Base-by-base conservation (phyloP, 2,113 vertebrate genomes). In the Macquaria australasica region DNA sequence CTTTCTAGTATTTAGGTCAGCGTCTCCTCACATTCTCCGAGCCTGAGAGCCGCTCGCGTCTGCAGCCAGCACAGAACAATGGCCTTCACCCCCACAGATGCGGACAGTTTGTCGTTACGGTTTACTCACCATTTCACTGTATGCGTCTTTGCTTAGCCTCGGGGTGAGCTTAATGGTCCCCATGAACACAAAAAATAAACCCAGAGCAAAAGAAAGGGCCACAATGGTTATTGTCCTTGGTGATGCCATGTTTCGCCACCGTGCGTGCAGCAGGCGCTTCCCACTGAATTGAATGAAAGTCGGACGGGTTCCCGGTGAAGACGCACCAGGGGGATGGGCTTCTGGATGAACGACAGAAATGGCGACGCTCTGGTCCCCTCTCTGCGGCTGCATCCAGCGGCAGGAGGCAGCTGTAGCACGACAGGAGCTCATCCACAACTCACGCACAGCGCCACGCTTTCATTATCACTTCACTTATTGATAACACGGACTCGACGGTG, bases 121-220 rank as follows among this genome's bases (percentile, higher is more conserved):
- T 34, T 34, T 67, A 95, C 98, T 98, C 95, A 99, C 98, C 98
- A 99, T 99, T 93, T 99, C 98, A 62, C 95, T 97, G 95, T 99
- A 98, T 5, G 98, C 97, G 87, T 98, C 98, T 94, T 97, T 99
- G 96, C 97, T 99, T 86, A 99, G 96, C 69, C 98, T 96, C 3
- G 98, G 98, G 1, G 98, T 98, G 90, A 99, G 95, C 81, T 99
- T 99, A 91, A 99, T 98, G 80, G 98, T 98, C 20, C 98, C 98
- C 98, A 99, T 99, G 31, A 99, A 99, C 66, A 99, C 97, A 64
- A 99, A 99, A 90, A 99, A 99, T 43, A 99, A 95, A 60, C 98
- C 98, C 79, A 99, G 91, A 58, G 98, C 98, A 73, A 99, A 96
- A 0, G 98, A 99, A 21, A 99, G 97, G 71, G 97, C 97, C 51